phyloP scores from a whole-genome alignment of 2,797 vertebrate species.

The Anniella stebbinsi region DNA sequence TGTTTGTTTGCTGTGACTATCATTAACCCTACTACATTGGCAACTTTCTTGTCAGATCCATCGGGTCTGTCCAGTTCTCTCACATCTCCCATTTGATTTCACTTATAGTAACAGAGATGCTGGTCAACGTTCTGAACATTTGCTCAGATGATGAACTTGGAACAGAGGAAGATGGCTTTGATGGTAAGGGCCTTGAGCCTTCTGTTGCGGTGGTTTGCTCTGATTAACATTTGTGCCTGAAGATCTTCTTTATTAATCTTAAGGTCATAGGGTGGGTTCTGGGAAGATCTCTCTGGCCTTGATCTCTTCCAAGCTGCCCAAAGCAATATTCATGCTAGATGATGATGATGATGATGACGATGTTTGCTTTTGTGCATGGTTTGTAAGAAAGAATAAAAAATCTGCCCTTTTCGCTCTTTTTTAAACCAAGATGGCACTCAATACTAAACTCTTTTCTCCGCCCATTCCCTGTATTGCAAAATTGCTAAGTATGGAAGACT shows the following conservation, averaged over 20 bases:
- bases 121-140: slow-evolving; percentile 98
- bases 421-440: slow-evolving; percentile 14
- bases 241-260: slow-evolving; percentile 48
- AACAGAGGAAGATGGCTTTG: slow-evolving; percentile 96
- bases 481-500: background rate
- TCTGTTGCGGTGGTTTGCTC: slow-evolving; percentile 39
- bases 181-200: slow-evolving; percentile 85
- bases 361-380: slow-evolving; percentile 59
- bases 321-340: slow-evolving; percentile 37
- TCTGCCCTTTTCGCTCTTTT: slow-evolving; percentile 29
- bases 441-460: background rate
- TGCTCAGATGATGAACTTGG: slow-evolving; percentile 98
- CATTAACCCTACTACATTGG: background rate
- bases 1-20: background rate
- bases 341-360: slow-evolving; percentile 46
- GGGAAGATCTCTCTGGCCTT: slow-evolving; percentile 40
- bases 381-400: slow-evolving; percentile 46
- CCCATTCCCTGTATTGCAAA: background rate
- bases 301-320: slow-evolving; percentile 45
- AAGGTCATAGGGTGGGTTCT: slow-evolving; percentile 10
- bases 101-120: slow-evolving; percentile 94
- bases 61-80: background rate
- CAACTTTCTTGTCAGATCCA: slow-evolving; percentile 13
- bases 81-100: slow-evolving; percentile 53
- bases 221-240: slow-evolving; percentile 40